phyloP scores from a whole-genome alignment of 1,140 invertebrate species.

The Drosophila elegans region DNA sequence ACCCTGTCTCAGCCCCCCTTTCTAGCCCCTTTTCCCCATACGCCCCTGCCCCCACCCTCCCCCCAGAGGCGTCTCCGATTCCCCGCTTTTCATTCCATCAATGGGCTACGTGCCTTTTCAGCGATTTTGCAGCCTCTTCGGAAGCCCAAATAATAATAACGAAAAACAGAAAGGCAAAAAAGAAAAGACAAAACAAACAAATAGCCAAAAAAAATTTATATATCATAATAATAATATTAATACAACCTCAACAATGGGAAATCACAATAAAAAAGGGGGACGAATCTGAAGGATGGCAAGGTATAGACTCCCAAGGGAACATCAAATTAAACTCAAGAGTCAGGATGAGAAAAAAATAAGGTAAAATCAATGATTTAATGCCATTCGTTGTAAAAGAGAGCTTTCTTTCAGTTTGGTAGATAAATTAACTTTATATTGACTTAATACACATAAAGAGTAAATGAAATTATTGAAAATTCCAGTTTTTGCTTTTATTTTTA shows the following conservation, averaged over 20 bases:
- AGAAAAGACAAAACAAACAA: constrained; percentile 58
- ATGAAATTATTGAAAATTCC: too few relatives aligned
- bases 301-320: neutral
- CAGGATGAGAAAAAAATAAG: neutral
- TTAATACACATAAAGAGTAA: too few relatives aligned
- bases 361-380: too few relatives aligned
- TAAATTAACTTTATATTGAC: too few relatives aligned
- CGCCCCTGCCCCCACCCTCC: constrained; percentile 5
- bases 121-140: constrained; percentile 76
- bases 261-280: constrained; percentile 3
- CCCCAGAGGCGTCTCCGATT: constrained; percentile 10
- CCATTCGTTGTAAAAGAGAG: too few relatives aligned
- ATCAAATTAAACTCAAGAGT: neutral
- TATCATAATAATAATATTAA: constrained; percentile 54
- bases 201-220: constrained; percentile 23
- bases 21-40: neutral
- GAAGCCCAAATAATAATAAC: constrained; percentile 50
- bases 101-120: constrained; percentile 79
- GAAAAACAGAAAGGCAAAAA: constrained; percentile 57
- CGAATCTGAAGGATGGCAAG: neutral
- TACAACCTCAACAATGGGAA: constrained; percentile 38
- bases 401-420: too few relatives aligned
- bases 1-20: constrained; percentile 50
- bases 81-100: constrained; percentile 55
- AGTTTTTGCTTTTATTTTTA: neutral